Conservation (phyloP, 2,797 vertebrate genomes). For the Eulemur mongoz region DNA sequence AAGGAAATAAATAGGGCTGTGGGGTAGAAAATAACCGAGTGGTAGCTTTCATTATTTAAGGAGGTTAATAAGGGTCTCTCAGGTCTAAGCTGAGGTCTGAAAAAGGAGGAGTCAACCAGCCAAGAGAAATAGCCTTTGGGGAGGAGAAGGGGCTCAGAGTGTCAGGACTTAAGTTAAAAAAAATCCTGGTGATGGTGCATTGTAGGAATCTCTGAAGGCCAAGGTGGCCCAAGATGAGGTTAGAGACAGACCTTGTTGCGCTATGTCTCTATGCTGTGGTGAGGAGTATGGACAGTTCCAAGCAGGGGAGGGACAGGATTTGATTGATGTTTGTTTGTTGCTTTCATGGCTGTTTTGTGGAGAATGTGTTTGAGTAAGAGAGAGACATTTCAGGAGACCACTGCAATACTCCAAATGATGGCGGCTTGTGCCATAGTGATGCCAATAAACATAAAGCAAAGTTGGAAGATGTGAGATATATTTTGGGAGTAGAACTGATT, state of each 20-base stretch:
- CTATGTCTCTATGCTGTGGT: not conserved
- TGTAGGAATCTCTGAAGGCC: not conserved
- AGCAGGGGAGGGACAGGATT: not conserved
- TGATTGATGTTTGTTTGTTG: not conserved
- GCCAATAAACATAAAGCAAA: not conserved
- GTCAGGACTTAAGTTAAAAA: not conserved
- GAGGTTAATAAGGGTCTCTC: not conserved
- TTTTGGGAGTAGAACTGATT: not conserved
- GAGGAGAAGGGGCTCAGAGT: not conserved
- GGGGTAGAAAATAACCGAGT: not conserved
- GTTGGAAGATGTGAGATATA: not conserved
- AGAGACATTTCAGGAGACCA: not conserved
- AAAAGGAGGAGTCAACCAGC: not conserved
- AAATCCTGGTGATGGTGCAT: not conserved
- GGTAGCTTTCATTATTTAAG: not conserved
- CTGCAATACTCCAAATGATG: not conserved
- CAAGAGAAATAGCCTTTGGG: not conserved
- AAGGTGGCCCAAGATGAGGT: not conserved
- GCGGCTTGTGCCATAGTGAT: fast-evolving
- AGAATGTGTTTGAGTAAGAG: not conserved
- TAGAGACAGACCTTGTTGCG: not conserved
- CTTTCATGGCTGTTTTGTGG: not conserved
- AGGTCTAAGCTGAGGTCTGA: not conserved
- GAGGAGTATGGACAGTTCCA: not conserved
- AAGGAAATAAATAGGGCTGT: not conserved